Conservation (phyloP, 2,888 invertebrate genomes). For the Nipponacmea schrenckii region DNA sequence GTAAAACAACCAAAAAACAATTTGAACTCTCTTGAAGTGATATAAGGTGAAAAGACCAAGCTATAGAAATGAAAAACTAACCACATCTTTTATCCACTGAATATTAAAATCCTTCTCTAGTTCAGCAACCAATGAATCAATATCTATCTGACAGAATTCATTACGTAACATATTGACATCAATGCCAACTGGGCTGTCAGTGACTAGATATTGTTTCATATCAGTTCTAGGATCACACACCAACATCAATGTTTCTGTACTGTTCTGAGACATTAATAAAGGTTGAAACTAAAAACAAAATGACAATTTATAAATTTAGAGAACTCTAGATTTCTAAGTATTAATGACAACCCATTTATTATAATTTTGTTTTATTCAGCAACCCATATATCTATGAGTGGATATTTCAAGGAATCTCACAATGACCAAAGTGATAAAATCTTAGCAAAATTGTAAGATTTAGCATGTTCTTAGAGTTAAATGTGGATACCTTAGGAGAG, state of each 20-base stretch:
- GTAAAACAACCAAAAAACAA: too few relatives aligned
- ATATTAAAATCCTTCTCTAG: conserved; percentile 29
- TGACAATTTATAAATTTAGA: neutral
- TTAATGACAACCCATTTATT: too few relatives aligned
- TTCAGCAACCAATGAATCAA: conserved; percentile 31
- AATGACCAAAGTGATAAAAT: too few relatives aligned
- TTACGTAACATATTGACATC: conserved; percentile 36
- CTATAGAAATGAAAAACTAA: too few relatives aligned
- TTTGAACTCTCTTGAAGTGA: too few relatives aligned
- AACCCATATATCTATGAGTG: too few relatives aligned
- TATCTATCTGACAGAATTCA: conserved; percentile 43
- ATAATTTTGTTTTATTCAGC: too few relatives aligned
- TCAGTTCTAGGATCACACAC: conserved; percentile 36
- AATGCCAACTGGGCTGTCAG: conserved; percentile 33
- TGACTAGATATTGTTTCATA: conserved; percentile 36
- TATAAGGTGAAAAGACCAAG: too few relatives aligned
- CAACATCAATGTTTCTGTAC: conserved; percentile 30
- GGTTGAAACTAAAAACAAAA: conserved; percentile 33
- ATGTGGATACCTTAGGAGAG: conserved; percentile 35
- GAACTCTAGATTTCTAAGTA: too few relatives aligned
- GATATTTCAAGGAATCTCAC: too few relatives aligned
- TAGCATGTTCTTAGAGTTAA: too few relatives aligned
- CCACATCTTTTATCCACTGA: conserved; percentile 25
- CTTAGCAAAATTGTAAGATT: too few relatives aligned
- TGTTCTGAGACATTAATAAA: conserved; percentile 27